Evolutionary conservation across 2,888 invertebrate genomes (phyloP).

Genomic region (Tetranychus piercei): DNA sequence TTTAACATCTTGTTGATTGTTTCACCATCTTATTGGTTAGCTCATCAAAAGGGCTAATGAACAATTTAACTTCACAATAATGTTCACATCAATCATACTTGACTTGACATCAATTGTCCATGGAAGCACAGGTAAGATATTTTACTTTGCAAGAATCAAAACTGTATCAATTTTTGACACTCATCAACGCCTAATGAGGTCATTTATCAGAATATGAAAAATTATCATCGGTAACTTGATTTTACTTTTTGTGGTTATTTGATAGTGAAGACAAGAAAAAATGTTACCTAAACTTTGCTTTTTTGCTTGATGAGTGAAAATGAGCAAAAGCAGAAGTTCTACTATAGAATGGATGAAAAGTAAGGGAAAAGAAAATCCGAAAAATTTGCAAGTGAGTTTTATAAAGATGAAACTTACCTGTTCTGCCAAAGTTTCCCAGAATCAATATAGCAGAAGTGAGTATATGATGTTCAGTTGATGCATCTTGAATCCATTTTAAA

Average conservation of each 20-base stretch:
- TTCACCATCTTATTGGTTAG: no score
- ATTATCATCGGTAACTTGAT: neutral
- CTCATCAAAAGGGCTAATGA: no score
- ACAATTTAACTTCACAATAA: no score
- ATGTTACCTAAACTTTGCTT: no score
- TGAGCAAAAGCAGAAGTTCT: no score
- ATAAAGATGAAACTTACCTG: constrained; percentile 33
- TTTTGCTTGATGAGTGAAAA: no score
- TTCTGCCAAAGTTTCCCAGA: constrained; percentile 71
- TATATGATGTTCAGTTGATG: constrained; percentile 46
- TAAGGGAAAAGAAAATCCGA: no score
- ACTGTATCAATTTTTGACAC: neutral
- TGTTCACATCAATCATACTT: neutral
- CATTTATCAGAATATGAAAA: constrained; percentile 3
- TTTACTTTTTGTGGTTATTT: no score
- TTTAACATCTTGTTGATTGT: no score
- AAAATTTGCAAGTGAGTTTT: no score
- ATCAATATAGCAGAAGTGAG: constrained; percentile 64
- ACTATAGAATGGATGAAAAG: no score
- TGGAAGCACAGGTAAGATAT: neutral
- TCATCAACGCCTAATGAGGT: neutral
- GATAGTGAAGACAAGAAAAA: no score
- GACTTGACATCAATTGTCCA: neutral
- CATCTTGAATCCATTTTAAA: constrained; percentile 48
- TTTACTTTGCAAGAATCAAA: neutral